phyloP scores from a whole-genome alignment of 2,888 invertebrate genomes.

The Drosophila neonasuta region DNA sequence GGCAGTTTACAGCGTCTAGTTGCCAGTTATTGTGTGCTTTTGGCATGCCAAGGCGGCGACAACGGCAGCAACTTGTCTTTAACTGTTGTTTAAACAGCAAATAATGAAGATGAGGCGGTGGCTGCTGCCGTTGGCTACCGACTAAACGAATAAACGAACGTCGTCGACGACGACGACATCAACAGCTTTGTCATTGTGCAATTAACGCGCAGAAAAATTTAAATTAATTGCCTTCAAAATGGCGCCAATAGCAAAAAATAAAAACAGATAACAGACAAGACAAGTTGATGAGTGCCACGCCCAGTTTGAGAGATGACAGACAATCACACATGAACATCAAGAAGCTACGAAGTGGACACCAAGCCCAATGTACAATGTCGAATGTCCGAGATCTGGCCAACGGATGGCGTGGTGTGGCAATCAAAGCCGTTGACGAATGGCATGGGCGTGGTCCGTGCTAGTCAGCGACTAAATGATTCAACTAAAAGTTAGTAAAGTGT shows the following conservation, averaged over 20 bases:
- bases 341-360: conserved; percentile 9
- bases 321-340: conserved; percentile 8
- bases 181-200: conserved; percentile 74
- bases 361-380: conserved; percentile 21
- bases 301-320: conserved; percentile 41
- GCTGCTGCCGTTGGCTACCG: conserved; percentile 54
- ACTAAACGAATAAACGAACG: conserved; percentile 4
- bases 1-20: conserved; percentile 24
- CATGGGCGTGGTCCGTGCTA: conserved; percentile 43
- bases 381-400: conserved; percentile 20
- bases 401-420: conserved; percentile 24
- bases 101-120: conserved; percentile 58
- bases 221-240: conserved; percentile 73
- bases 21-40: conserved; percentile 47
- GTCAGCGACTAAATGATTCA: conserved; percentile 19
- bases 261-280: conserved; percentile 1
- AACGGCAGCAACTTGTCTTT: conserved; percentile 66
- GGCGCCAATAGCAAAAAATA: conserved; percentile 58
- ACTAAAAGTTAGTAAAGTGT: conserved; percentile 1
- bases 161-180: conserved; percentile 15
- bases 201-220: conserved; percentile 68
- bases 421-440: conserved; percentile 39
- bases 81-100: conserved; percentile 69
- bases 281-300: conserved; percentile 43
- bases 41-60: conserved; percentile 45